These are phyloP conservation scores for Petrolisthes cinctipes DNA, from an alignment of 2,888 invertebrate genomes.

Conservation along the genomic window DNA sequence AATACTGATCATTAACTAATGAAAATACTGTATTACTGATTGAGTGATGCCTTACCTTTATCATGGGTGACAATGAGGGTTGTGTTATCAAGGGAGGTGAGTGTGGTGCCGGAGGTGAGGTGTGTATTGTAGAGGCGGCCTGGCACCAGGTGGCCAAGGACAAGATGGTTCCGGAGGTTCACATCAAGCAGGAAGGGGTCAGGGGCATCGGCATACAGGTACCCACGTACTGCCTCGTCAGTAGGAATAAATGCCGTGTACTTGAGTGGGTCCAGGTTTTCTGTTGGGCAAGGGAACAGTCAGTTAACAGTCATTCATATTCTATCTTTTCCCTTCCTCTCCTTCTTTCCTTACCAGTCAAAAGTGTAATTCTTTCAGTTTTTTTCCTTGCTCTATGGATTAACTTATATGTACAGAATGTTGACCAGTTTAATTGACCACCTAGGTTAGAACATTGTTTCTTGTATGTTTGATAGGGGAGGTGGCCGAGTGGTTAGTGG, in stretches of 20 bases:
- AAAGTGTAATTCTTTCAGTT: no score
- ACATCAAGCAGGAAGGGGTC: slow-evolving; percentile 65
- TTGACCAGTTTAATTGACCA: no score
- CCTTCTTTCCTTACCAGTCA: no score
- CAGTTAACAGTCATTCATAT: no score
- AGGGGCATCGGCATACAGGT: slow-evolving; percentile 59
- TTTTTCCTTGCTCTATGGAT: no score
- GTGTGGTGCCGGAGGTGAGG: slow-evolving; percentile 73
- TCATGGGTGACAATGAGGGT: slow-evolving; percentile 72
- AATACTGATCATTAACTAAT: not conserved
- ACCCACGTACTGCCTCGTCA: slow-evolving; percentile 50
- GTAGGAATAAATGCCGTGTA: slow-evolving; percentile 65
- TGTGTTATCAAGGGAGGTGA: slow-evolving; percentile 75
- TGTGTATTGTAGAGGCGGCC: slow-evolving; percentile 76
- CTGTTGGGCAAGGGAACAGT: slow-evolving; percentile 25
- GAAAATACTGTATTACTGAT: not conserved
- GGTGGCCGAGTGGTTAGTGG: no score
- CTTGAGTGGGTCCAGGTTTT: slow-evolving; percentile 60
- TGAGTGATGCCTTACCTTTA: slow-evolving; percentile 29
- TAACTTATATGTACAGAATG: no score
- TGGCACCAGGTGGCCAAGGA: slow-evolving; percentile 77
- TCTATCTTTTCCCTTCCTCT: no score
- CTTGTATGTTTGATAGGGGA: no score
- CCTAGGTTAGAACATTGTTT: no score
- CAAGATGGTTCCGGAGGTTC: slow-evolving; percentile 72